Conservation (phyloP, 1,140 invertebrate genomes). For the Tenebrio molitor region DNA sequence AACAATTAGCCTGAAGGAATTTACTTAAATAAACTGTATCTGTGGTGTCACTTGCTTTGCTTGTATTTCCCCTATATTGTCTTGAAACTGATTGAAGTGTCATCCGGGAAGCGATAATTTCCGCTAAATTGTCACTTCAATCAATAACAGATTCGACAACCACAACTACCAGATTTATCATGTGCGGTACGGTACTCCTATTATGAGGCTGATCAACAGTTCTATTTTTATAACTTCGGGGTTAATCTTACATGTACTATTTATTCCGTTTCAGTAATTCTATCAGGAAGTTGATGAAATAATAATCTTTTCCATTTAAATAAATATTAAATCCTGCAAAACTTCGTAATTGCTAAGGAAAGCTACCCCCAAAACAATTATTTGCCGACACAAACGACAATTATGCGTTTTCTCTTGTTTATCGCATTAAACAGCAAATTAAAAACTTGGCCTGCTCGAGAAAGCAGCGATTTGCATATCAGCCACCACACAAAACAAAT, state of each 20-base stretch:
- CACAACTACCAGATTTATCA: conserved; percentile 24
- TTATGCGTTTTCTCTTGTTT: conserved; percentile 39
- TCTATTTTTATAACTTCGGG: too few species aligned
- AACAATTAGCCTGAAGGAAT: conserved; percentile 12
- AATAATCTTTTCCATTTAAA: conserved; percentile 24
- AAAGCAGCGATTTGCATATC: conserved; percentile 21
- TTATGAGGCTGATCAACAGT: too few species aligned
- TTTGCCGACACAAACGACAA: conserved; percentile 26
- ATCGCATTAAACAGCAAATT: conserved; percentile 34
- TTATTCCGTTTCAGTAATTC: too few species aligned
- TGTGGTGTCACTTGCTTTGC: too few species aligned
- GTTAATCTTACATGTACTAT: too few species aligned
- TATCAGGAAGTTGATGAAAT: neutral
- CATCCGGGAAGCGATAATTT: conserved; percentile 17
- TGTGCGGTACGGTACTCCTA: neutral
- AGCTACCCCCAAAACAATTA: conserved; percentile 17
- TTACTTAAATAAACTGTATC: conserved; percentile 10
- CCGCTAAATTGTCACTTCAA: conserved; percentile 15
- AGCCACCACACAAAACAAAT: conserved; percentile 14
- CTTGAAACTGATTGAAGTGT: conserved; percentile 24
- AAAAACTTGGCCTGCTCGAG: conserved; percentile 23
- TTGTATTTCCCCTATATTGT: conserved; percentile 8
- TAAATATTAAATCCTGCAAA: conserved; percentile 32
- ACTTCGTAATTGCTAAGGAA: conserved; percentile 27
- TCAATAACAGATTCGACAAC: conserved; percentile 21